phyloP scores from a whole-genome alignment of 2,888 invertebrate genomes.

The Apamea monoglypha region DNA sequence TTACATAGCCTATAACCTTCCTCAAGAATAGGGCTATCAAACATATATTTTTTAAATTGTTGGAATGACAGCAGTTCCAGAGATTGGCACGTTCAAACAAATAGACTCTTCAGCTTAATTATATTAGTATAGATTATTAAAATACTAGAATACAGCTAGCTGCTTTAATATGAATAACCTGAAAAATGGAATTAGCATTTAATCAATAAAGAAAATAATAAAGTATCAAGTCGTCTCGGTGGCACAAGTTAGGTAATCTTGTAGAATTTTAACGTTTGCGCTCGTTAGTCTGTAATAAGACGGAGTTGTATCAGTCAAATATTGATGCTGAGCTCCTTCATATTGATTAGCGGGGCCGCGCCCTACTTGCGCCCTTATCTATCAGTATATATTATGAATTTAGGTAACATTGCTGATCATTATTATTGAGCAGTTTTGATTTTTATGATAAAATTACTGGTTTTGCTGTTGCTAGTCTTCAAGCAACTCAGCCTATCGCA shows the following conservation, averaged over 20 bases:
- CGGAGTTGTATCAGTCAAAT: constrained; percentile 83
- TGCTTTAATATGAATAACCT: background rate
- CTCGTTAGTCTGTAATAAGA: constrained; percentile 85
- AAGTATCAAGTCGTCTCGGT: constrained; percentile 68
- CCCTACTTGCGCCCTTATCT: constrained; percentile 29
- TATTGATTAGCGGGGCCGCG: constrained; percentile 75
- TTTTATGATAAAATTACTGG: background rate
- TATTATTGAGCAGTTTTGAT: background rate
- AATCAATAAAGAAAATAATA: background rate
- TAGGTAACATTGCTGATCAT: background rate
- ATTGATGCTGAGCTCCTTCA: constrained; percentile 80
- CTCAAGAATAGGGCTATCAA: too few species aligned
- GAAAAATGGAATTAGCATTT: background rate
- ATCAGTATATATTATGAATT: constrained; percentile 11
- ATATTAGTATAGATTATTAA: too few species aligned
- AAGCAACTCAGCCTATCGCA: background rate
- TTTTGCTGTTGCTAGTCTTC: background rate
- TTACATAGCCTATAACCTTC: too few species aligned
- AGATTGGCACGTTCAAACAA: too few species aligned
- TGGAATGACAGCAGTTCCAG: too few species aligned
- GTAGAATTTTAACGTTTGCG: constrained; percentile 82
- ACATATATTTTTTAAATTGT: too few species aligned
- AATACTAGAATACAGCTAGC: background rate
- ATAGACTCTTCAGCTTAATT: too few species aligned
- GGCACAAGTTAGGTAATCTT: constrained; percentile 72